phyloP scores from a whole-genome alignment of 2,797 vertebrate genomes.

The Megalops cyprinoides region DNA sequence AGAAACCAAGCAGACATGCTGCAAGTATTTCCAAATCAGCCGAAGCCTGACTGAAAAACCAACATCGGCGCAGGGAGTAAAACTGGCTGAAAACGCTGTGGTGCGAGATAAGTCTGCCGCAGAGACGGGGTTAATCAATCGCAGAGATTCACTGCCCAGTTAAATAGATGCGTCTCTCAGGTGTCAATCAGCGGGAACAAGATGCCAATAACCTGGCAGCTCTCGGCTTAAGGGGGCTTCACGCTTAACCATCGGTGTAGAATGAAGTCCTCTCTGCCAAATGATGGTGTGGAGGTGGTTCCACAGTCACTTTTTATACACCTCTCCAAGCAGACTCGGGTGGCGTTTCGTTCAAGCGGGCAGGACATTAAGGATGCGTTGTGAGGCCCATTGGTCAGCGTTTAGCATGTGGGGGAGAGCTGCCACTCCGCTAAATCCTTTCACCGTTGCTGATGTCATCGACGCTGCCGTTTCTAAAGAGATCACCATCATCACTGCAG shows the following conservation, averaged over 20 bases:
- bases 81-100: too few relatives aligned
- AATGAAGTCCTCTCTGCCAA: neutral
- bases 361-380: neutral
- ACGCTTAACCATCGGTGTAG: too few relatives aligned
- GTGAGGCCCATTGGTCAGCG: neutral
- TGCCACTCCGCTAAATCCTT: neutral
- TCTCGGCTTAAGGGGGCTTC: neutral
- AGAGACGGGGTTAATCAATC: neutral
- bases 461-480: neutral
- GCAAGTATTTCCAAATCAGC: too few relatives aligned
- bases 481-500: neutral
- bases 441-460: slow-evolving; percentile 8
- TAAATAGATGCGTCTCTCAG: neutral
- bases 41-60: too few relatives aligned
- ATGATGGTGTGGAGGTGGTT: neutral
- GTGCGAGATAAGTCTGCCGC: too few relatives aligned
- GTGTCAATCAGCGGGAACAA: neutral
- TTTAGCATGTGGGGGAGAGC: neutral
- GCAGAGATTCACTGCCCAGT: neutral
- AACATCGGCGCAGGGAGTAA: too few relatives aligned
- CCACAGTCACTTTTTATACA: neutral
- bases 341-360: neutral
- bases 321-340: neutral
- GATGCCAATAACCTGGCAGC: neutral
- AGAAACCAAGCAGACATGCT: too few relatives aligned